Evolutionary conservation across 2,888 invertebrate species (phyloP), one percentile per base, ranked within the genome.

Genomic region (Pyrocoelia pectoralis): DNA sequence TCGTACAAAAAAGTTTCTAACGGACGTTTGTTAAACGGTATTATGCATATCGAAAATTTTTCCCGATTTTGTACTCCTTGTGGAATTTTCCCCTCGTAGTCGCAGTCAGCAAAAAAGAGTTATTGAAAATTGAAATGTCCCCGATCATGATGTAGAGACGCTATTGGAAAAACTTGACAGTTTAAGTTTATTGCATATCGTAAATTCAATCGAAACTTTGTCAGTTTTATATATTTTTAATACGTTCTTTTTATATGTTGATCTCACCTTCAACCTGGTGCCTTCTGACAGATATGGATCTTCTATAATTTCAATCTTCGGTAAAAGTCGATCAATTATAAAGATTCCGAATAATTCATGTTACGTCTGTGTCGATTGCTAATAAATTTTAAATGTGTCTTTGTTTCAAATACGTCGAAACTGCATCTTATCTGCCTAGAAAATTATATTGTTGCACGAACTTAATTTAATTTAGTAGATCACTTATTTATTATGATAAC

Each of bases 191-290:
- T 68, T 66, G 67, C 66, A 55, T 58, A 61, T 68, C 69, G 67
- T 71, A 71, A 69, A 71, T 71, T 67, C 64, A 65, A 66, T 68
- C 56, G 46, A 65, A 67, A 67, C 63, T 72, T 70, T 66, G 71
- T 66, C 70, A 68, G 69, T 72, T 72, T 72, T 72, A 72, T 71
- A 65, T 70, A 68, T 68, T 33, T 70, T 72, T 72, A 71, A 71
- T 72, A 69, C 65, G 68, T 69, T 66, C 65, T 24, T 66, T 68
- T 67, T 33, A 2, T 33, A n/a, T 10, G 33, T 8, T 33, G 33
- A 33, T 33, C 2, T 6, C 33, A 24, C 6, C 24, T 6, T 24
- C 24, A 5, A 6, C 24, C 3, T 24, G n/a, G n/a, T n/a, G n/a
- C n/a, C n/a, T 6, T 24, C 24, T 24, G 24, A 24, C 24, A 24